Conservation (phyloP, 2,888 invertebrate species). For the Oligia strigilis region DNA sequence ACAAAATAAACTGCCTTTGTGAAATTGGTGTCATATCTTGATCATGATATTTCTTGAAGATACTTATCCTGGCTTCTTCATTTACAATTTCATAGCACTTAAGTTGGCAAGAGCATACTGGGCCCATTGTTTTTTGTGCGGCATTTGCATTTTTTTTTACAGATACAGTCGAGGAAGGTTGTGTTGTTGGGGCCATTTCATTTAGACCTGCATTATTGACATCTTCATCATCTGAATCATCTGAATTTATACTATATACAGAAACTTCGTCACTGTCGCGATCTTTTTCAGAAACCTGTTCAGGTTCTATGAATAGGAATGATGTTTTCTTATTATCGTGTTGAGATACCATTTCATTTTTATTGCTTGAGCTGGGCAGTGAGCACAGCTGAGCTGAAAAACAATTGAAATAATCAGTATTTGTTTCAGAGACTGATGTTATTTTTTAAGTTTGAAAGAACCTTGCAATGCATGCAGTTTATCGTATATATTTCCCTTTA, state of each 20-base stretch:
- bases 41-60: conserved; percentile 16
- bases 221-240: not conserved
- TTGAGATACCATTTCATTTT: not conserved
- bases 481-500: no score
- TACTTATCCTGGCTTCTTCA: conserved; percentile 1
- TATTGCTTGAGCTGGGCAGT: not conserved
- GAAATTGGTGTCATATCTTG: not conserved
- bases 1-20: conserved; percentile 22
- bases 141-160: not conserved
- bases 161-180: not conserved
- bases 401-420: not conserved
- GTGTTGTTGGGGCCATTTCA: not conserved
- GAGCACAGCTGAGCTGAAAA: not conserved
- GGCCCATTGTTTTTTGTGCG: conserved; percentile 6
- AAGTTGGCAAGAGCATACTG: conserved; percentile 3
- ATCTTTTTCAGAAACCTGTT: not conserved
- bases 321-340: no score
- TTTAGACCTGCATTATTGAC: not conserved
- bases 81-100: conserved; percentile 14
- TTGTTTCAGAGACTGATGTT: no score
- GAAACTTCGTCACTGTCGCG: not conserved
- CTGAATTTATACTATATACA: not conserved
- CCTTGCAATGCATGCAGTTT: not conserved
- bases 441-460: not conserved
- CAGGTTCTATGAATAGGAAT: not conserved